Evolutionary conservation across 2,888 invertebrate genomes (phyloP).

Genomic region (Spialia ferax): DNA sequence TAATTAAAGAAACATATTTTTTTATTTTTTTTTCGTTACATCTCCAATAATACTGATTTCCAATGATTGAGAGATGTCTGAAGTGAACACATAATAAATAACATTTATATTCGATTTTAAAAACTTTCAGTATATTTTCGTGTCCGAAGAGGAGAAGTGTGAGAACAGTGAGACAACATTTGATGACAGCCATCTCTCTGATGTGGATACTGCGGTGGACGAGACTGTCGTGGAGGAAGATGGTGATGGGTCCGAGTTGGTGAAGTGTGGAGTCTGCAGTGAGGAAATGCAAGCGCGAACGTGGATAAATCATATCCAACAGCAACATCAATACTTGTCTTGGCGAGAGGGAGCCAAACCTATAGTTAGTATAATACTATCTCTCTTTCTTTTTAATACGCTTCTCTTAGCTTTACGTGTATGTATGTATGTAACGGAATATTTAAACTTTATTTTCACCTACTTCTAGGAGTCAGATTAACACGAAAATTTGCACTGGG

Average conservation of each 20-base stretch:
- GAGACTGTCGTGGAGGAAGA: background rate
- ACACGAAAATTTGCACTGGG: no score
- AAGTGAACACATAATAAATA: no score
- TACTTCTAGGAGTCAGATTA: no score
- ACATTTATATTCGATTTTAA: no score
- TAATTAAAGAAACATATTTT: no score
- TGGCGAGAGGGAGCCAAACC: conserved; percentile 16
- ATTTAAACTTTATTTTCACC: no score
- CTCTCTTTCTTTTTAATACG: no score
- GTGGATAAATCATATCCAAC: conserved; percentile 83
- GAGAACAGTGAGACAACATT: background rate
- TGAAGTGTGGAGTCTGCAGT: conserved; percentile 71
- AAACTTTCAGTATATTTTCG: conserved; percentile 8
- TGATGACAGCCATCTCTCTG: conserved; percentile 5
- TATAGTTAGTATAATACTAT: conserved; percentile 17
- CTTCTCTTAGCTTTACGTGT: no score
- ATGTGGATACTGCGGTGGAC: background rate
- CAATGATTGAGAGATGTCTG: background rate
- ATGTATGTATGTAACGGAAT: no score
- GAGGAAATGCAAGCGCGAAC: conserved; percentile 57
- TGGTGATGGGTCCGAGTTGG: conserved; percentile 3
- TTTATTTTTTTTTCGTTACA: no score
- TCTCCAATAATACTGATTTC: background rate
- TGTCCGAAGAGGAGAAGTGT: background rate
- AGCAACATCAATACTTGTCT: conserved; percentile 84